Percentiles rank a stretch among this genome's conserved stretches.
Evolutionary conservation across 2,113 vertebrate species (phyloP).

Genomic region (Tragelaphus strepsiceros): DNA sequence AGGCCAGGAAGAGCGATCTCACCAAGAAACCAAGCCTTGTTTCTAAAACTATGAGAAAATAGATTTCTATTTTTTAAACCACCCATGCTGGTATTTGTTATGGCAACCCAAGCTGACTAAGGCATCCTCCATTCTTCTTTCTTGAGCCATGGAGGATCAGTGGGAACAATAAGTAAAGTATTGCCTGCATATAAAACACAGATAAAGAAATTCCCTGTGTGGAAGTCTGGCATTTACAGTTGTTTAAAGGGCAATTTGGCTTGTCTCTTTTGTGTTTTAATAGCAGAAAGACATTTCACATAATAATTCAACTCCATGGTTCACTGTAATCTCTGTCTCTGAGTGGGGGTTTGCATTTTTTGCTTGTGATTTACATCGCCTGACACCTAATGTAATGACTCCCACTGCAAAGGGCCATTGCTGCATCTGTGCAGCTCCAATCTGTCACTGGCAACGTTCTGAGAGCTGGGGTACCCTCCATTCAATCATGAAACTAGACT

Average conservation of each 20-base stretch:
- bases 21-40: neutral
- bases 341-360: slow-evolving; percentile 78
- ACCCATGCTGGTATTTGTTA: neutral
- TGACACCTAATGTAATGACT: slow-evolving; percentile 82
- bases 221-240: slow-evolving; percentile 57
- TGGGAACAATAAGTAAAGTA: neutral
- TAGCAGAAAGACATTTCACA: slow-evolving; percentile 77
- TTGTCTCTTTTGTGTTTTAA: slow-evolving; percentile 78
- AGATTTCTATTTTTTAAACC: neutral
- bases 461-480: slow-evolving; percentile 70
- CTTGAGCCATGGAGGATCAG: neutral
- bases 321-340: slow-evolving; percentile 76
- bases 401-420: slow-evolving; percentile 71
- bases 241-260: slow-evolving; percentile 76
- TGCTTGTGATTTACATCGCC: slow-evolving; percentile 82
- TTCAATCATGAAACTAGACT: slow-evolving; percentile 81
- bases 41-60: neutral
- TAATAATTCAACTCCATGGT: slow-evolving; percentile 75
- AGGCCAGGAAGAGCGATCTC: neutral
- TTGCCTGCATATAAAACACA: neutral
- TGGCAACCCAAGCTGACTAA: neutral
- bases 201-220: slow-evolving; percentile 10
- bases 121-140: neutral
- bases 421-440: slow-evolving; percentile 63
- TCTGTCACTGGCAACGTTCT: slow-evolving; percentile 80